Base-by-base conservation (phyloP, 2,113 vertebrate species). In the Tetrao urogallus region DNA sequence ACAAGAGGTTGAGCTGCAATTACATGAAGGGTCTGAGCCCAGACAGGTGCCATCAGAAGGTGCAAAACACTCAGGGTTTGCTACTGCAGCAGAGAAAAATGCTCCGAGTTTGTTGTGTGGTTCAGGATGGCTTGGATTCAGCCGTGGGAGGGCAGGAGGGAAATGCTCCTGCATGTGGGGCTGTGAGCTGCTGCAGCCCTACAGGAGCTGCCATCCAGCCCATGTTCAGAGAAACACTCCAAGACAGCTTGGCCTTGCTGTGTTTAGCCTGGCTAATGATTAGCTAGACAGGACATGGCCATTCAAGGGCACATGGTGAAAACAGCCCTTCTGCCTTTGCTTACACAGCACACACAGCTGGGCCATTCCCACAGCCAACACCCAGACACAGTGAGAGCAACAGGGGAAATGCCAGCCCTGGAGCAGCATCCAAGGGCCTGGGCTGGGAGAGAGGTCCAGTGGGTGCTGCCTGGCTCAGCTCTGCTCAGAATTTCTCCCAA, bases 331-430 rank as follows among this genome's bases (percentile, higher is more conserved):
- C 87, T 90, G 81, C 85, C 67, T 82, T 66, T 95, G 96, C 95
- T 97, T 92, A 47, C 91, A 93, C 69, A 95, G 94, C 94, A 93
- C 85, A 80, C 72, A 77, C 95, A 95, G n/a, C 76, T 82, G 93
- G 70, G 76, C 85, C 76, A 2, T 92, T 94, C 93, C 86, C 91
- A 82, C 56, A 36, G 74, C 38, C 69, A 77, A 61, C 82, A 80
- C 78, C 70, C 69, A 20, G 42, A 5, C n/a, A 34, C 1, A 36
- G 32, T 2, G 0, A 15, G 66, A 30, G 63, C 64, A 16, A 18
- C 2, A 0, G 13, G 43, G 38, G 18, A 67, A 65, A 11, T 5
- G 24, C 60, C 70, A 77, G 34, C 43, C 28, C 1, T 0, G 43
- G 48, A 73, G 34, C 60, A 84, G 78, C 78, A 61, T 60, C 54